These are phyloP conservation scores for Thalassophryne amazonica DNA, from an alignment of 2,797 vertebrate species.

Conservation along the genomic window DNA sequence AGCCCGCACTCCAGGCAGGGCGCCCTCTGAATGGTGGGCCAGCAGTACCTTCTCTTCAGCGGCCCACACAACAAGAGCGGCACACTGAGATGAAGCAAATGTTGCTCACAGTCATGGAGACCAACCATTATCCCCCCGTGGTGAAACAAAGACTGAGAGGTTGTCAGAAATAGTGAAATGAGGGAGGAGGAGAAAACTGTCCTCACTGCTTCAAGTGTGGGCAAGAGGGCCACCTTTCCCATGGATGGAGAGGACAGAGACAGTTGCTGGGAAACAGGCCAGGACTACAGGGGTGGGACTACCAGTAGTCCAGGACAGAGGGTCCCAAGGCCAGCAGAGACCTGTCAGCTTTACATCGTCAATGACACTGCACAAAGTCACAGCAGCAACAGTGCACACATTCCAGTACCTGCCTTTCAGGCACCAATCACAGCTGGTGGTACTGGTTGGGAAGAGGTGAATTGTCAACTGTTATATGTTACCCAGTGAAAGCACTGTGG, in stretches of 20 bases:
- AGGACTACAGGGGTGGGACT: background rate
- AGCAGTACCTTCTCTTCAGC: no score
- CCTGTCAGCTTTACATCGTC: no score
- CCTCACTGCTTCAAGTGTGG: background rate
- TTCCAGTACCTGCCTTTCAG: background rate
- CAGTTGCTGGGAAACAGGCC: background rate
- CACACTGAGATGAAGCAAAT: background rate
- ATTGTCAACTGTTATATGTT: slow-evolving; percentile 10
- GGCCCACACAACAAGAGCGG: no score
- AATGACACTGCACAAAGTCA: background rate
- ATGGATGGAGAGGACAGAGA: background rate
- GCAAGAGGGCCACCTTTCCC: background rate
- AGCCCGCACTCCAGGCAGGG: no score
- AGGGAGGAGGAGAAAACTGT: background rate
- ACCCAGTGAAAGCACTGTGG: slow-evolving; percentile 5
- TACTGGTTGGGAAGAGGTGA: slow-evolving; percentile 6
- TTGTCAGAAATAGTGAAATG: background rate
- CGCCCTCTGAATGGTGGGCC: no score
- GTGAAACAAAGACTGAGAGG: background rate
- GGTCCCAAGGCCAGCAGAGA: background rate
- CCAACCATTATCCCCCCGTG: background rate
- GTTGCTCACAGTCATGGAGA: background rate
- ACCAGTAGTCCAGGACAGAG: background rate
- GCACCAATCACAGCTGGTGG: background rate
- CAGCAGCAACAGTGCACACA: background rate